Evolutionary conservation across 2,888 invertebrate genomes (phyloP).

Genomic region (Ptychoptera contaminata): DNA sequence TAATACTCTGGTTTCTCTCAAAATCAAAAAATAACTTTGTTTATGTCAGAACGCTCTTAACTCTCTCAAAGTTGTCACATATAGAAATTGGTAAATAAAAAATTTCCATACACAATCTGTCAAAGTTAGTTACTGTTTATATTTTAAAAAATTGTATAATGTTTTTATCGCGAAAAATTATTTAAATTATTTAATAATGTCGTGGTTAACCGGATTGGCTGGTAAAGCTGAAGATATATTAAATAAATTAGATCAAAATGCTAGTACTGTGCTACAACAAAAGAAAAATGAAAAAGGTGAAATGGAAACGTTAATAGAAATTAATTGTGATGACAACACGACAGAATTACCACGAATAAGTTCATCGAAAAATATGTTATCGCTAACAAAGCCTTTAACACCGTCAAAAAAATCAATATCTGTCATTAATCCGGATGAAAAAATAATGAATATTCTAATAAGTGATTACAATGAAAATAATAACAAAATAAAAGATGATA

Average conservation of each 20-base stretch:
- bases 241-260: constrained; percentile 58
- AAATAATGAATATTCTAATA: neutral
- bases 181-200: constrained; percentile 32
- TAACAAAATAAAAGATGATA: neutral
- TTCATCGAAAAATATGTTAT: constrained; percentile 18
- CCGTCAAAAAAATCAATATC: constrained; percentile 12
- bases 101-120: no score
- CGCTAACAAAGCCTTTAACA: constrained; percentile 17
- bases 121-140: no score
- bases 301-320: constrained; percentile 1
- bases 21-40: no score
- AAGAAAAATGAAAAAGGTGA: constrained; percentile 16
- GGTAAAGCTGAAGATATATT: constrained; percentile 59
- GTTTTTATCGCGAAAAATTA: no score
- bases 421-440: neutral
- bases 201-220: constrained; percentile 59
- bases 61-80: no score
- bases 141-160: no score
- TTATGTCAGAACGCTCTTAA: no score
- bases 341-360: constrained; percentile 14
- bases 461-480: neutral
- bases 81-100: no score
- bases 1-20: no score
- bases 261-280: constrained; percentile 44
- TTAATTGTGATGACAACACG: constrained; percentile 1